Conservation (phyloP, 2,113 vertebrate genomes). For the Apus apus region DNA sequence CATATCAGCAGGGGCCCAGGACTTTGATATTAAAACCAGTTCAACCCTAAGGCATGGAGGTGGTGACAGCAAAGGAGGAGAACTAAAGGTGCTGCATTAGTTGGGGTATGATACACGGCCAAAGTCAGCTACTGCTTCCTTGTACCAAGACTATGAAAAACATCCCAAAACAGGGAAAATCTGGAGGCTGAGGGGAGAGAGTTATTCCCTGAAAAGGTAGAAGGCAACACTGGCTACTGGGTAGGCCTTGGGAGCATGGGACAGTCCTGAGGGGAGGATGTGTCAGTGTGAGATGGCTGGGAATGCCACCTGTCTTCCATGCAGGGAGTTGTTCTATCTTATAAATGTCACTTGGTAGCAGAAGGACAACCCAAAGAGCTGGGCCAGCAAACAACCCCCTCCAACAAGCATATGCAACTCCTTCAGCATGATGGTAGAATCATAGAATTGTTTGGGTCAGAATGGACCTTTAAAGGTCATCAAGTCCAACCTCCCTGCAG, state of each 20-base stretch:
- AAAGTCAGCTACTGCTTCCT: not conserved
- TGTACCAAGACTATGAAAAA: not conserved
- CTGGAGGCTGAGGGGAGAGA: not conserved
- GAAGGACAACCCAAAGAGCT: not conserved
- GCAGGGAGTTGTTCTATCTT: not conserved
- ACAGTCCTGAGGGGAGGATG: not conserved
- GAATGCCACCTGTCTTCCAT: not conserved
- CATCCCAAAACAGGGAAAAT: not conserved
- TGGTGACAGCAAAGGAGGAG: not conserved
- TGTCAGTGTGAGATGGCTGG: rapidly evolving
- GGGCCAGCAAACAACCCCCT: not conserved
- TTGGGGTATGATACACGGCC: not conserved
- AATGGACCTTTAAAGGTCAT: not conserved
- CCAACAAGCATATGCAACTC: not conserved
- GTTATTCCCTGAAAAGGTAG: rapidly evolving
- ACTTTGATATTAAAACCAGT: not conserved
- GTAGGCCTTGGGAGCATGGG: not conserved
- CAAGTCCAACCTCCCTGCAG: not conserved
- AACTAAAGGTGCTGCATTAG: not conserved
- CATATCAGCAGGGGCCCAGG: not conserved
- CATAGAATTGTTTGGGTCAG: not conserved
- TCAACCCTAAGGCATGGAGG: not conserved
- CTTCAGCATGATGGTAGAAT: not conserved
- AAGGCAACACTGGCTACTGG: not conserved
- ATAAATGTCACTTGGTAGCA: not conserved